Percentiles rank a stretch among this genome's conserved stretches.
Evolutionary conservation across 1,140 invertebrate genomes (phyloP).

Genomic region (Chrysomallon squamiferum): DNA sequence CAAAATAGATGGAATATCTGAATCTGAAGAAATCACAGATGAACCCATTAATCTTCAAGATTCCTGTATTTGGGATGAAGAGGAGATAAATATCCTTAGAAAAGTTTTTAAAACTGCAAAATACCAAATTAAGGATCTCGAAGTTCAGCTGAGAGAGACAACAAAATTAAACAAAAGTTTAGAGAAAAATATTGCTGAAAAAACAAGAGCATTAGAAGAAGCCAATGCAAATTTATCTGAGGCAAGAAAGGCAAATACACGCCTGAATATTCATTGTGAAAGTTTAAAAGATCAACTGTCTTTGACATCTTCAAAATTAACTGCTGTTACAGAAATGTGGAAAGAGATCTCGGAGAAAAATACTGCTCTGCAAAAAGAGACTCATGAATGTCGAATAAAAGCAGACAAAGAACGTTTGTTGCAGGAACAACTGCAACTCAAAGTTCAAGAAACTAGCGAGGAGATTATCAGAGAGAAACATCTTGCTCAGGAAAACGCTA

Average conservation of each 20-base stretch:
- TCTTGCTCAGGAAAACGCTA: constrained; percentile 30
- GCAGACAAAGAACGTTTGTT: constrained; percentile 29
- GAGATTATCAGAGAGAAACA: constrained; percentile 31
- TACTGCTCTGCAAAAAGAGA: constrained; percentile 29
- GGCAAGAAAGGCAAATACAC: constrained; percentile 32
- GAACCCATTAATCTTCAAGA: constrained; percentile 24
- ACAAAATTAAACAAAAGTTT: constrained; percentile 27
- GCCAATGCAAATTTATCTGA: constrained; percentile 24
- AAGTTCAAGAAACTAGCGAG: constrained; percentile 21
- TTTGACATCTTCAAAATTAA: constrained; percentile 23
- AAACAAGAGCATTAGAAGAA: constrained; percentile 17
- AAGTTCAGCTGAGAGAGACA: constrained; percentile 24
- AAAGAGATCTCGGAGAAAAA: constrained; percentile 34
- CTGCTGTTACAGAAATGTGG: constrained; percentile 37
- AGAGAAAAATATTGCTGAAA: constrained; percentile 18
- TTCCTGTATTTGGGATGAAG: constrained; percentile 34
- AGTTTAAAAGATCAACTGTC: constrained; percentile 28
- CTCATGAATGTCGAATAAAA: constrained; percentile 23
- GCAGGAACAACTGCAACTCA: constrained; percentile 16
- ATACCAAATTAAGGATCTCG: constrained; percentile 27
- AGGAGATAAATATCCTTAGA: constrained; percentile 32
- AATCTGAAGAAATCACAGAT: background rate
- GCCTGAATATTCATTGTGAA: constrained; percentile 40
- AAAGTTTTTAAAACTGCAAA: constrained; percentile 37
- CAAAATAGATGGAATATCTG: background rate